Evolutionary conservation across 92 coral and sea anemone species (phyloP), one percentile per base, ranked within the genome.

Genomic region (Siderastrea siderea): DNA sequence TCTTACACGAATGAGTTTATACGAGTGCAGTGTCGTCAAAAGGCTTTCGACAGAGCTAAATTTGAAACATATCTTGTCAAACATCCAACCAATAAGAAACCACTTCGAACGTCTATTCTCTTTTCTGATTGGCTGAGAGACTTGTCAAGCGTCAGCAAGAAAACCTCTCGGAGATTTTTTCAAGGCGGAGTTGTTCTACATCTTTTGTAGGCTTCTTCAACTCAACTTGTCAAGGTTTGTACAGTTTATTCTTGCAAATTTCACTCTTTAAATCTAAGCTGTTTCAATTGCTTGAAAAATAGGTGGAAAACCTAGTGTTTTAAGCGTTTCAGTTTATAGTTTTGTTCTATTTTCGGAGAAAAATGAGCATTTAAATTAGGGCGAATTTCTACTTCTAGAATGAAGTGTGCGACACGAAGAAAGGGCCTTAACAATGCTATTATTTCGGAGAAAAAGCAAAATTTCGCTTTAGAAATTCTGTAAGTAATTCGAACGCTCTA

Each of bases 31-130:
- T 71, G 73, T 84, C 87, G 87, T 84, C 87, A 84, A 82, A 61
- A 46, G 60, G 85, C 90, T 93, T 83, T 85, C 95, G 95, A 89
- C 93, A 92, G 84, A 9, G 58, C 26, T 45, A 57, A 91, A 59
- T 65, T 76, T 86, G 94, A 81, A 81, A 86, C 91, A 86, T 85
- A 76, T 17, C 73, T 76, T 91, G 89, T 90, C 90, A 90, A 86
- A 78, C 66, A 73, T 48, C 53, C 47, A 45, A 62, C 96, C 96
- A 93, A 87, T 93, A 51, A 77, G 87, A 75, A 78, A 69, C 85
- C 72, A 69, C 79, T 72, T 86, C 87, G 84, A 86, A 93, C 74
- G 76, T 78, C 74, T 75, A 61, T 77, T 48, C 68, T 83, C 4
- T 50, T 14, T 73, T 86, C 55, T 83, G 91, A 93, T 93, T 93